Evolutionary conservation across 2,797 vertebrate genomes (phyloP).

Genomic region (Lagorchestes hirsutus): DNA sequence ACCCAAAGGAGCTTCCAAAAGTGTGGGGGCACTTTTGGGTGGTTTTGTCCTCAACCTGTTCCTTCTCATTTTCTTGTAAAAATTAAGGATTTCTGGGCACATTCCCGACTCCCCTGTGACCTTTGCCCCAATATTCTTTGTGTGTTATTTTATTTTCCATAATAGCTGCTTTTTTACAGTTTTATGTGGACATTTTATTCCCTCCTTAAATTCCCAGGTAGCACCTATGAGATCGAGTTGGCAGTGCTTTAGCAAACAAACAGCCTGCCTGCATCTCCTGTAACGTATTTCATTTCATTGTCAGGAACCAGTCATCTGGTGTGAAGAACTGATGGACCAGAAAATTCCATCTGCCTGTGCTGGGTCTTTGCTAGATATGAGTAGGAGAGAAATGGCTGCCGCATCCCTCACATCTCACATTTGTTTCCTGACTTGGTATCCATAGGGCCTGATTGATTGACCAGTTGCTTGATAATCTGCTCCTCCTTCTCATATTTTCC

Average conservation of each 20-base stretch:
- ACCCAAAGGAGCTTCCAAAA: neutral
- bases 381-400: neutral
- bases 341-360: neutral
- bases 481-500: neutral
- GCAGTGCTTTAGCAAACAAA: neutral
- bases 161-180: neutral
- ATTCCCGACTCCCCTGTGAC: no score
- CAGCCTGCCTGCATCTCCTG: neutral
- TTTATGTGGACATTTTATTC: neutral
- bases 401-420: neutral
- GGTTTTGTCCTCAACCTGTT: neutral
- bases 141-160: neutral
- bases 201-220: neutral
- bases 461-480: neutral
- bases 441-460: conserved; percentile 22
- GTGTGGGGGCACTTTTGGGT: neutral
- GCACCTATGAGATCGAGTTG: neutral
- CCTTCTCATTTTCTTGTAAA: neutral
- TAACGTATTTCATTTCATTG: neutral
- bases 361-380: neutral
- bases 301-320: neutral
- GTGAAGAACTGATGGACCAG: neutral
- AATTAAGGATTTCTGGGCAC: neutral
- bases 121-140: neutral
- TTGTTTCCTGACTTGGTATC: neutral